phyloP scores from a whole-genome alignment of 2,113 vertebrate genomes.

The Pelecanoides urinatrix region DNA sequence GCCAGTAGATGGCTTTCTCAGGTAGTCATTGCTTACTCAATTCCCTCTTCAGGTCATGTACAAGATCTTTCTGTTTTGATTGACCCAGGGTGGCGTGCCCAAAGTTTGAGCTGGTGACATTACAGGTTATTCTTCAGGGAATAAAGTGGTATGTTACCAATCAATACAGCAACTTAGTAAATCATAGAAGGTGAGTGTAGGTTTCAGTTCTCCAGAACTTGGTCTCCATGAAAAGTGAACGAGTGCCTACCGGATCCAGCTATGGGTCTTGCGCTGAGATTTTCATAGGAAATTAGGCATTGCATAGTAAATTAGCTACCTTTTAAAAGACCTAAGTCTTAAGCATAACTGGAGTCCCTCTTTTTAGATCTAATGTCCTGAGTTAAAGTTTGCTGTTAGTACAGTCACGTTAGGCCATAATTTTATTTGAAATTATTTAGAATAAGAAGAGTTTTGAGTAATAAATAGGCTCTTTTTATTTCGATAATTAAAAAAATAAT shows the following conservation, averaged over 20 bases:
- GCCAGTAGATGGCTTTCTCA: not conserved
- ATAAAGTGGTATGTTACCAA: not conserved
- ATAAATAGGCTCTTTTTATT: not conserved
- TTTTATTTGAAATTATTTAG: not conserved
- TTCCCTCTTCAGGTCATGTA: not conserved
- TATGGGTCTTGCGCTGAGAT: not conserved
- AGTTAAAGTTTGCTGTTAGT: not conserved
- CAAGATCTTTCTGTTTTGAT: not conserved
- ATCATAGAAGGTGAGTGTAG: not conserved
- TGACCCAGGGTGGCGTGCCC: rapidly evolving
- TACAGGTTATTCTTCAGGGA: not conserved
- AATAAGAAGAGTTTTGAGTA: not conserved
- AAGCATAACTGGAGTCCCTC: not conserved
- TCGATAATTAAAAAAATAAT: not conserved
- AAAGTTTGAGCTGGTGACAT: not conserved
- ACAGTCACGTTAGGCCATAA: not conserved
- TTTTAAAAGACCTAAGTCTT: not conserved
- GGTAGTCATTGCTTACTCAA: not conserved
- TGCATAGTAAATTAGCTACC: not conserved
- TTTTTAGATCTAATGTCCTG: not conserved
- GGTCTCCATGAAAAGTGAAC: not conserved
- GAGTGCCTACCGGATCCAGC: not conserved
- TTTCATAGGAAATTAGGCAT: not conserved
- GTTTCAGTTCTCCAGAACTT: not conserved
- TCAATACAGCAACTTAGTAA: not conserved